These are phyloP conservation scores for Sanderia malayensis DNA, from an alignment of 30 jellyfish, hydroid and myxozoan genomes.

Conservation along the genomic window DNA sequence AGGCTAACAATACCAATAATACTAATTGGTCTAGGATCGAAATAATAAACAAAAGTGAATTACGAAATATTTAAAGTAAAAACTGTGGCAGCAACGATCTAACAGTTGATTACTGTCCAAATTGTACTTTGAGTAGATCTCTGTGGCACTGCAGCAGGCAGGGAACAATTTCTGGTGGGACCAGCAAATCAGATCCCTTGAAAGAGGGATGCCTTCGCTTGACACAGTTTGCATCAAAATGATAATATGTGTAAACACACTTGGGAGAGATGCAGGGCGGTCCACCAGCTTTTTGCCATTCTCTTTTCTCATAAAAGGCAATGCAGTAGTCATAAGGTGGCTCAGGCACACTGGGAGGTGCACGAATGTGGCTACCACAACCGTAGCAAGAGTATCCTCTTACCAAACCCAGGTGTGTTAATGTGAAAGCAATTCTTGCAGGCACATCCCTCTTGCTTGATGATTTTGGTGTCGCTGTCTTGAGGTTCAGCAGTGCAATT, in stretches of 20 bases:
- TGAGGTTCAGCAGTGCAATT: no score
- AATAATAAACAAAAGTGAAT: no score
- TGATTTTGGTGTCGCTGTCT: no score
- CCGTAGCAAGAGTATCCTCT: slow-evolving; percentile 10
- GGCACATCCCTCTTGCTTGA: no score
- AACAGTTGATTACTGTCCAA: no score
- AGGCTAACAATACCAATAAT: no score
- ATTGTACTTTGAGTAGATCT: not conserved
- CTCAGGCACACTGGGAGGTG: not conserved
- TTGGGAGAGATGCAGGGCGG: slow-evolving; percentile 8
- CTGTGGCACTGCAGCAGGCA: slow-evolving; percentile 1
- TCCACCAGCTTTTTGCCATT: not conserved
- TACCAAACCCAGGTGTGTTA: not conserved
- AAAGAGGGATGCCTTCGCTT: not conserved
- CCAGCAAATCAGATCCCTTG: not conserved
- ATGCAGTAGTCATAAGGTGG: slow-evolving; percentile 9
- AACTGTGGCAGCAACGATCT: no score
- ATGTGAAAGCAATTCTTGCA: not conserved
- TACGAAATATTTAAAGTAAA: no score
- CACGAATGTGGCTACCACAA: slow-evolving; percentile 7
- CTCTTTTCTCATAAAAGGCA: not conserved
- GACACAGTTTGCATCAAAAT: not conserved
- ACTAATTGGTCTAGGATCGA: no score
- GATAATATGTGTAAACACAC: not conserved
- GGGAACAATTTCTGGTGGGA: not conserved